These are phyloP conservation scores for Scatophagus argus DNA, from an alignment of 2,113 vertebrate genomes.

Conservation along the genomic window DNA sequence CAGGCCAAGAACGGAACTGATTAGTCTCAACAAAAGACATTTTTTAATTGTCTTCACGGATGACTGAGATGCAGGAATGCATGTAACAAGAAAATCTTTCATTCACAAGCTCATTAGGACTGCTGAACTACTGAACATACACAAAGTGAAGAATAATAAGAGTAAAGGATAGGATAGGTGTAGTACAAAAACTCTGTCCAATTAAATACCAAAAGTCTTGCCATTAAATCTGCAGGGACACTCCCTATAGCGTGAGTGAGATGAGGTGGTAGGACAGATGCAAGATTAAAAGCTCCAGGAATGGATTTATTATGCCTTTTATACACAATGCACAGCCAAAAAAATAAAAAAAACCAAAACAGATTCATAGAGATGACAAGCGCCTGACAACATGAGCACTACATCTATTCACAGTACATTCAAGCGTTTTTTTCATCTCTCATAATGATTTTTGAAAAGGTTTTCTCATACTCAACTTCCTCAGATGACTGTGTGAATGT, in stretches of 20 bases:
- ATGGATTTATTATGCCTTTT: not conserved
- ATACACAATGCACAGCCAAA: not conserved
- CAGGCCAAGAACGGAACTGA: conserved; percentile 29
- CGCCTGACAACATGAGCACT: not conserved
- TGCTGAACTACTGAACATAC: conserved; percentile 5
- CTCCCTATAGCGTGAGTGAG: not conserved
- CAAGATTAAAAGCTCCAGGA: not conserved
- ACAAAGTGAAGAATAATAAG: conserved; percentile 8
- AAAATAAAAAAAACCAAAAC: not conserved
- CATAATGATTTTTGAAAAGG: not conserved
- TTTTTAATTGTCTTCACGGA: conserved; percentile 55
- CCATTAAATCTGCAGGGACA: not conserved
- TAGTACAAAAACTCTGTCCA: conserved; percentile 4
- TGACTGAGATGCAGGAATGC: conserved; percentile 61
- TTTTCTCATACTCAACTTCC: not conserved
- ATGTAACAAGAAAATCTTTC: conserved; percentile 51
- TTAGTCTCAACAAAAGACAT: conserved; percentile 44
- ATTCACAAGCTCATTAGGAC: conserved; percentile 41
- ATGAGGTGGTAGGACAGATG: not conserved
- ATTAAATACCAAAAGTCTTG: conserved; percentile 13
- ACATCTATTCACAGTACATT: not conserved
- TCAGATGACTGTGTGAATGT: not conserved
- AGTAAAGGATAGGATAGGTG: conserved; percentile 26
- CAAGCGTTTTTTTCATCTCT: not conserved
- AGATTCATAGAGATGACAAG: not conserved